Conservation (phyloP, 1,140 invertebrate species). For the Zeugodacus cucurbitae region DNA sequence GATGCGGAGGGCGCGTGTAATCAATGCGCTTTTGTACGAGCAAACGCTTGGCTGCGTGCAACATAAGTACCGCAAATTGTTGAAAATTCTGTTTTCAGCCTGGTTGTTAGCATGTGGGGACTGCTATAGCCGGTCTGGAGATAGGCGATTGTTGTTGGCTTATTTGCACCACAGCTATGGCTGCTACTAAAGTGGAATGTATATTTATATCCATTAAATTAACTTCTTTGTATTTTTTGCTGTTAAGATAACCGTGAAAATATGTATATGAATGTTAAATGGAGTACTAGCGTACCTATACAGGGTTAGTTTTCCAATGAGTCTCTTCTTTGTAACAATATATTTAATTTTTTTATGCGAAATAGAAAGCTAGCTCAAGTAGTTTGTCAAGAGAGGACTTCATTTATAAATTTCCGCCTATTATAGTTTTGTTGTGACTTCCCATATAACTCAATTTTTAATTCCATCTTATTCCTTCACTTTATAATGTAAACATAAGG, state of each 20-base stretch:
- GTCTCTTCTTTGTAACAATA: no score
- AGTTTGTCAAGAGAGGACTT: no score
- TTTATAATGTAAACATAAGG: no score
- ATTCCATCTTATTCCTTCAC: no score
- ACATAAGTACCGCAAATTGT: not conserved
- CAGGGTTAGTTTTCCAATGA: not conserved
- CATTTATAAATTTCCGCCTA: no score
- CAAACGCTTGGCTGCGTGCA: slow-evolving; percentile 1
- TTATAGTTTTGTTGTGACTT: no score
- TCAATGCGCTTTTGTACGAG: slow-evolving; percentile 23
- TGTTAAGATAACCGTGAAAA: not conserved
- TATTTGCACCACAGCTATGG: not conserved
- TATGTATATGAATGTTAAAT: not conserved
- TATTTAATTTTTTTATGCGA: no score
- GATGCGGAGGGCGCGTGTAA: not conserved
- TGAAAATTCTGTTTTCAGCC: not conserved
- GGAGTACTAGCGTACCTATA: not conserved
- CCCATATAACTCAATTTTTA: no score
- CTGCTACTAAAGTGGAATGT: not conserved
- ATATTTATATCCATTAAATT: not conserved
- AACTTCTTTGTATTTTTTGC: not conserved
- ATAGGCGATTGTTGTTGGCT: not conserved
- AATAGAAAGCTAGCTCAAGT: no score
- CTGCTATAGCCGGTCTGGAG: not conserved
- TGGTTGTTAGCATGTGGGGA: not conserved